phyloP scores from a whole-genome alignment of 92 coral and sea anemone genomes.

The Palythoa grandis region DNA sequence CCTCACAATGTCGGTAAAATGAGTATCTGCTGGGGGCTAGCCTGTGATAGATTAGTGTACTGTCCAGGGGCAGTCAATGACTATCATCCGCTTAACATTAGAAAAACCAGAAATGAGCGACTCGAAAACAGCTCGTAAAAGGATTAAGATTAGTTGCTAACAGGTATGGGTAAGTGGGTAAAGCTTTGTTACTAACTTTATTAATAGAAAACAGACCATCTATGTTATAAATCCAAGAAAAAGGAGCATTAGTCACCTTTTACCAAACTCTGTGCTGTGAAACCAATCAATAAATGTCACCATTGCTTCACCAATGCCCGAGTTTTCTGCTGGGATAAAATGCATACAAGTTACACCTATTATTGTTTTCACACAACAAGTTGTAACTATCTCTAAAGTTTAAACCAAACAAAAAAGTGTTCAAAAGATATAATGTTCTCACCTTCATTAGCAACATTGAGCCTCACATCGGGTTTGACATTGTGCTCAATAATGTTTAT shows the following conservation, averaged over 20 bases:
- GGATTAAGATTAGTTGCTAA: no score
- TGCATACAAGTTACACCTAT: not conserved
- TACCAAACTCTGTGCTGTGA: constrained; percentile 82
- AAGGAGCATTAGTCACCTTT: constrained; percentile 58
- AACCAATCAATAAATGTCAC: constrained; percentile 91
- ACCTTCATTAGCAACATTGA: constrained; percentile 66
- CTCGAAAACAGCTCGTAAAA: no score
- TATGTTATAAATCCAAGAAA: constrained; percentile 7
- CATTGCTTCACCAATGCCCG: constrained; percentile 91
- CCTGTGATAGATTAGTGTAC: no score
- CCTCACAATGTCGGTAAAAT: no score
- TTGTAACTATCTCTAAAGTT: not conserved
- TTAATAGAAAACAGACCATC: no score
- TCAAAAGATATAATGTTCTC: not conserved
- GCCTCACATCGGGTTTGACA: constrained; percentile 70
- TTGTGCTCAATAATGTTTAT: constrained; percentile 92
- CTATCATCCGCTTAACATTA: no score
- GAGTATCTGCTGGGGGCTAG: no score
- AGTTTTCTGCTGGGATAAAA: constrained; percentile 51
- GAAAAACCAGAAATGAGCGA: no score
- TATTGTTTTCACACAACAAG: not conserved
- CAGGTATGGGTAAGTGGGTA: no score
- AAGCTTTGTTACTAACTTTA: no score
- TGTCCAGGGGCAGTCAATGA: no score
- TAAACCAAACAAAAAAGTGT: not conserved